Evolutionary conservation across 2,113 vertebrate genomes (phyloP), one percentile per base, ranked within the genome.

Genomic region (Nannospalax galili): DNA sequence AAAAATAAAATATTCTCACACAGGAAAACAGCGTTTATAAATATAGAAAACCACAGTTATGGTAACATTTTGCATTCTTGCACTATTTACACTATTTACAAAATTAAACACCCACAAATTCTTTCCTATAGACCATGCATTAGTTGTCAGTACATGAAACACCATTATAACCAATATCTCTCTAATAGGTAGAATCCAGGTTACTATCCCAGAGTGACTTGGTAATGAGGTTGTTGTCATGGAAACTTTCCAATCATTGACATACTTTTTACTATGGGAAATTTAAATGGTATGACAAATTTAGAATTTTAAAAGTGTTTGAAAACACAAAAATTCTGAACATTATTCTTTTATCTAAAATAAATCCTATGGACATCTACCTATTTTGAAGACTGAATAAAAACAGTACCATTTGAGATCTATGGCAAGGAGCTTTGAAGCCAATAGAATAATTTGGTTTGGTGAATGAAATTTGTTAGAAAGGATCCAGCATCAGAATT

Each of bases 191-290:
- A 40, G 93, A 97, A 97, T 98, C 92, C 97, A 98, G 96, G 97
- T 97, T 98, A 96, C 1, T 81, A 67, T 98, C 96, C 93, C 92
- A 72, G 40, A 97, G 96, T 93, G 78, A 48, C 92, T 56, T 88
- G 95, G 95, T 98, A 98, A 98, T 98, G 98, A 98, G 93, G 82
- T 97, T 98, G 97, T 98, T 98, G 94, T 98, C 96, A 97, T 98
- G 97, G 98, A 97, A 98, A 98, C 95, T 97, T 96, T 94, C 95
- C 84, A 96, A 87, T 93, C 96, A 96, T 85, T 72, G 12, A 94
- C 7, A 77, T 89, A 67, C 5, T 88, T 97, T 97, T 92, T 96
- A 67, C 69, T 97, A 97, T 3, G 10, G 62, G 60, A 97, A 95
- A 74, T 32, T 52, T 95, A 92, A 93, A 93, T 91, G 84, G 35